A percentile compares a stretch with the other conserved stretches of the same genome.
Conservation (phyloP, 2,113 vertebrate species). For the Pachypanchax playfairii region DNA sequence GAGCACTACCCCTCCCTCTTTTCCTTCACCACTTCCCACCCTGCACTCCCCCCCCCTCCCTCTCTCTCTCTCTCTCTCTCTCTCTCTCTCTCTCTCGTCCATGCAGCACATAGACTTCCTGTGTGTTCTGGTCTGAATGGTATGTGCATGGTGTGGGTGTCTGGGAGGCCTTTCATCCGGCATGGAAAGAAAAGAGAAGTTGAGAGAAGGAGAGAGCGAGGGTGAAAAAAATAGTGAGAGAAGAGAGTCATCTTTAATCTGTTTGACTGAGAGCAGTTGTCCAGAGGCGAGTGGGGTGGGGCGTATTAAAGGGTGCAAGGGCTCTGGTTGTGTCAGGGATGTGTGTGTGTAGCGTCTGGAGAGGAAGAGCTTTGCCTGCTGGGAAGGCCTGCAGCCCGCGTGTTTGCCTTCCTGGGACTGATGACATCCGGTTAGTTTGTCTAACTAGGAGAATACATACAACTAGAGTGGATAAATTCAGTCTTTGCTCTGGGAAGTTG, state of each 20-base stretch:
- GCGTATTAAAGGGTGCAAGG: constrained; percentile 51
- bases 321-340: constrained; percentile 50
- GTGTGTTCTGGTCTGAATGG: constrained; percentile 83
- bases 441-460: constrained; percentile 25
- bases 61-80: constrained; percentile 12
- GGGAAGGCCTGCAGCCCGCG: constrained; percentile 57
- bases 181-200: constrained; percentile 72
- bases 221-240: constrained; percentile 46
- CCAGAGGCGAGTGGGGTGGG: constrained; percentile 65
- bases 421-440: constrained; percentile 61
- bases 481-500: constrained; percentile 5
- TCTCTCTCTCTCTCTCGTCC: constrained; percentile 7
- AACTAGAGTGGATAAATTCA: constrained; percentile 24
- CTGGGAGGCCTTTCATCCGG: constrained; percentile 82
- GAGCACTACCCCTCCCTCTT: constrained; percentile 18
- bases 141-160: constrained; percentile 82
- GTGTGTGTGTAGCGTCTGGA: constrained; percentile 49
- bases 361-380: constrained; percentile 60
- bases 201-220: constrained; percentile 37
- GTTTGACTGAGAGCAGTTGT: constrained; percentile 80
- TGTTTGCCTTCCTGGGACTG: constrained; percentile 63
- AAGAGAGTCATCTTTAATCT: constrained; percentile 80
- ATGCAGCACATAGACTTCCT: constrained; percentile 80
- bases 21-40: constrained; percentile 1
- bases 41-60: constrained; percentile 1